Evolutionary conservation across 2,888 invertebrate species (phyloP), one percentile per base, ranked within the genome.

Genomic region (Drosophila greeni): DNA sequence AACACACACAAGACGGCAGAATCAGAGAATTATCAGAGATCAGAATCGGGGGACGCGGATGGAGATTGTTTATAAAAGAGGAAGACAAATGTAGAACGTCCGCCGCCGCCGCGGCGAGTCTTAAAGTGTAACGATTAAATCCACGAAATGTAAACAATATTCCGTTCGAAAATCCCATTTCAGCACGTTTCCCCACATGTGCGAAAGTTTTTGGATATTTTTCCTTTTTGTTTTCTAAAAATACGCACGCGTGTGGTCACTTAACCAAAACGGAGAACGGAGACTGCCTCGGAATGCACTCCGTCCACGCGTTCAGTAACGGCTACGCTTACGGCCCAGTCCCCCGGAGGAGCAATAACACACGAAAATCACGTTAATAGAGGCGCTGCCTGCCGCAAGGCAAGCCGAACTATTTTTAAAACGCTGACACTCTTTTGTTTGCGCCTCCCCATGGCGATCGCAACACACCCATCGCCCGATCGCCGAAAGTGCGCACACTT

Each of bases 61-160:
- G 18, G 29, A 14, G 37, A 48, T 82, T 82, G 81, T 82, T 82
- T 82, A 82, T 79, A 84, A 71, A 82, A 82, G 81, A 82, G 82
- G 81, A 82, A 82, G 82, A 82, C 84, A 79, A 77, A 79, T 81
- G 82, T 75, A 72, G 74, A 81, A 79, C 83, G 81, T 83, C 82
- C 76, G 76, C 73, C 64, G 76, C 72, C 66, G 65, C 54, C 60
- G 23, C 51, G 39, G 34, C 39, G 34, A 70, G 66, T 67, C 66
- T 72, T 61, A 72, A 76, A 82, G 84, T 82, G 84, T 82, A 84
- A 82, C 74, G 82, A 84, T 82, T 84, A 79, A 79, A 79, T 75
- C 66, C 73, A 66, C 59, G 52, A 72, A 72, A 76, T 82, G 65
- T 72, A 84, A 84, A 80, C 82, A 82, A 84, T 76, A 73, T 68